phyloP scores from a whole-genome alignment of 2,113 vertebrate species.

The Psilopsiagon aymara region DNA sequence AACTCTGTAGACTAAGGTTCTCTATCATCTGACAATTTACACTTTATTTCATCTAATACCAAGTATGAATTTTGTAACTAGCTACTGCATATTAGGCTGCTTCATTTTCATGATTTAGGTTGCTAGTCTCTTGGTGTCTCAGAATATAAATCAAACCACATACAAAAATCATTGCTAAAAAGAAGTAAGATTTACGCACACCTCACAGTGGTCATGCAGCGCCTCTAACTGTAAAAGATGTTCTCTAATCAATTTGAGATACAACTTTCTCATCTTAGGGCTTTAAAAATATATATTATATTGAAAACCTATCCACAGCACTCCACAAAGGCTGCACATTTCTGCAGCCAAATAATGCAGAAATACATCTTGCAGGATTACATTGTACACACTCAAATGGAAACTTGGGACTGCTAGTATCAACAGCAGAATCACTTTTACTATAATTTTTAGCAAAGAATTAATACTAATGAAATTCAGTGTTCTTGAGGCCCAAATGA shows the following conservation, averaged over 20 bases:
- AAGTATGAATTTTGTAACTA: slow-evolving; percentile 55
- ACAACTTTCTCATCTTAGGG: slow-evolving; percentile 22
- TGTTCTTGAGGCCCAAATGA: neutral
- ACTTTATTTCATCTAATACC: slow-evolving; percentile 54
- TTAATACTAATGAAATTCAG: neutral
- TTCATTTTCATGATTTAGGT: slow-evolving; percentile 64
- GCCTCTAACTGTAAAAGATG: slow-evolving; percentile 47
- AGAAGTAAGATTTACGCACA: slow-evolving; percentile 53
- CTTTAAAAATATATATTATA: slow-evolving; percentile 29
- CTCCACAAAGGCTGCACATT: neutral
- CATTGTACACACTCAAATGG: neutral
- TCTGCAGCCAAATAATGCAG: neutral
- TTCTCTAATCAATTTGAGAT: slow-evolving; percentile 50
- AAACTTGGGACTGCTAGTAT: neutral
- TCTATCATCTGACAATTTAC: slow-evolving; percentile 27
- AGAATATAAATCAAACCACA: slow-evolving; percentile 47
- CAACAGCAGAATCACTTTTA: neutral
- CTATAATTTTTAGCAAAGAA: neutral
- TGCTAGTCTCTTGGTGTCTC: slow-evolving; percentile 30
- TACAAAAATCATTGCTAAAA: slow-evolving; percentile 60
- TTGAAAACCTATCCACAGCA: slow-evolving; percentile 2
- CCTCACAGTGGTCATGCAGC: slow-evolving; percentile 23
- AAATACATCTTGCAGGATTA: neutral
- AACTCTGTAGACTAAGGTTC: neutral
- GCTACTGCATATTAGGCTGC: slow-evolving; percentile 35